phyloP scores from a whole-genome alignment of 2,888 invertebrate genomes.

The Celastrina argiolus region DNA sequence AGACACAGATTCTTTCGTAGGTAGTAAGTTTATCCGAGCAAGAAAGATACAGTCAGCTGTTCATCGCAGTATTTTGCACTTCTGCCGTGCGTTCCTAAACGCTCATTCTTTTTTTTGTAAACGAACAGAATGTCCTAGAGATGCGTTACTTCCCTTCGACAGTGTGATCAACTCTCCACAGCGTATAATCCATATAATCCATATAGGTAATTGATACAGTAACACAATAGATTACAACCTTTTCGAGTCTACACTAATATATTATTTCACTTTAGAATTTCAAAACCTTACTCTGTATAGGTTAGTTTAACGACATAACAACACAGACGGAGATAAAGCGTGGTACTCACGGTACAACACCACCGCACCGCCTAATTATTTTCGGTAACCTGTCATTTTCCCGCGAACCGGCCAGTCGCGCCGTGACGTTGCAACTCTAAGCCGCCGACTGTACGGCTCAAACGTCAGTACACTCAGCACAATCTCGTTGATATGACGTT shows the following conservation, averaged over 20 bases:
- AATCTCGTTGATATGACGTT: background rate
- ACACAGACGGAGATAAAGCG: background rate
- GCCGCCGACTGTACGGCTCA: background rate
- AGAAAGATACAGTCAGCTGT: too few species aligned
- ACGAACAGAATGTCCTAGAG: too few species aligned
- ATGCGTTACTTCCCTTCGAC: too few species aligned
- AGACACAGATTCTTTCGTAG: too few species aligned
- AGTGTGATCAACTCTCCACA: too few species aligned
- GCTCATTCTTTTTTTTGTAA: too few species aligned
- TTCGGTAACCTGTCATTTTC: conserved; percentile 15
- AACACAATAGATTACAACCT: background rate
- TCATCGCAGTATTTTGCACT: too few species aligned
- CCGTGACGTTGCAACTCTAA: background rate
- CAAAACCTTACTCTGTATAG: background rate
- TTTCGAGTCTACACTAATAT: background rate
- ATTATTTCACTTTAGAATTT: background rate
- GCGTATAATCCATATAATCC: too few species aligned
- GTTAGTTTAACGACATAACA: background rate
- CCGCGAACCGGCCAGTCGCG: background rate
- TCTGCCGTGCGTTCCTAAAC: too few species aligned
- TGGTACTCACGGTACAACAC: background rate
- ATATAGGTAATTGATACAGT: too few species aligned
- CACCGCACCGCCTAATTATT: background rate
- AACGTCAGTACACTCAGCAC: conserved; percentile 12
- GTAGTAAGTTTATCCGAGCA: too few species aligned